A percentile compares a stretch with the other conserved stretches of the same genome.
These are phyloP conservation scores for Nasonia longicornis DNA, from an alignment of 1,140 invertebrate species.

Conservation along the genomic window DNA sequence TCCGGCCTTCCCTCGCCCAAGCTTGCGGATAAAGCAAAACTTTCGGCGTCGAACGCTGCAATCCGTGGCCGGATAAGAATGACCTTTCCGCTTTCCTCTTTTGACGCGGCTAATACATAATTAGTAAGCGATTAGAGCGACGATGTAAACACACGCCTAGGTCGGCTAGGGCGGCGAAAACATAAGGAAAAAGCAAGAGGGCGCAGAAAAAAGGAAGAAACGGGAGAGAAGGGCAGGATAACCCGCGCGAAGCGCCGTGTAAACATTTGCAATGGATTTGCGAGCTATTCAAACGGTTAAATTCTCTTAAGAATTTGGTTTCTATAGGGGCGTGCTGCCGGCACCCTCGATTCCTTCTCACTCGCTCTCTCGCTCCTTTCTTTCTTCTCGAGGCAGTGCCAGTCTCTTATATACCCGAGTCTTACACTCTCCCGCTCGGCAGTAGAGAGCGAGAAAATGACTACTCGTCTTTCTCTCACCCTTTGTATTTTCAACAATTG, in stretches of 20 bases:
- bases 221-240: constrained; percentile 50
- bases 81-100: background rate
- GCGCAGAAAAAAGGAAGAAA: constrained; percentile 17
- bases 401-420: constrained; percentile 40
- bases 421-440: constrained; percentile 47
- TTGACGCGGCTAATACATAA: background rate
- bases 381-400: constrained; percentile 38
- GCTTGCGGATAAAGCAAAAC: background rate
- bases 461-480: constrained; percentile 59
- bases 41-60: background rate
- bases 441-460: constrained; percentile 31
- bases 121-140: constrained; percentile 8
- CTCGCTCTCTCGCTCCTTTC: constrained; percentile 22
- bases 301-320: constrained; percentile 71
- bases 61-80: background rate
- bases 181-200: constrained; percentile 15
- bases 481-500: constrained; percentile 71
- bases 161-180: constrained; percentile 37
- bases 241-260: constrained; percentile 65
- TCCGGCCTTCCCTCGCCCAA: background rate
- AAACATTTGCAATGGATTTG: constrained; percentile 72
- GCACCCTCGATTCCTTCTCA: constrained; percentile 35
- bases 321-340: constrained; percentile 62
- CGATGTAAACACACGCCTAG: constrained; percentile 37
- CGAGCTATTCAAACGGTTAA: constrained; percentile 71